Conservation (phyloP, 2,113 vertebrate genomes). For the Junco hyemalis region DNA sequence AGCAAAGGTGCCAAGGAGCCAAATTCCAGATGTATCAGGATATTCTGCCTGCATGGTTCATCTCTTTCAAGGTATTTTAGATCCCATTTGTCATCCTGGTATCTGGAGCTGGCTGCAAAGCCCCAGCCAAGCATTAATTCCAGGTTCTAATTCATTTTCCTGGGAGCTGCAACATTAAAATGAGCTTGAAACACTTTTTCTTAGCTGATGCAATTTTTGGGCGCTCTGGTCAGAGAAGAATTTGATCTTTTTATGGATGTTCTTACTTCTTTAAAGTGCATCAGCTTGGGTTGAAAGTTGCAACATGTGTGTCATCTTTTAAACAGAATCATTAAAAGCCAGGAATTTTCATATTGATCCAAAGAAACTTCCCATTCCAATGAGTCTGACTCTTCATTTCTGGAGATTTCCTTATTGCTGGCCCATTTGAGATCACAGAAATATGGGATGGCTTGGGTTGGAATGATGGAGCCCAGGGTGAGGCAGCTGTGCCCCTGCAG, state of each 20-base stretch:
- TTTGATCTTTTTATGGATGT: background rate
- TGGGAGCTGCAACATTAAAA: background rate
- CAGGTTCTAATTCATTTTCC: background rate
- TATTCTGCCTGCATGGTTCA: background rate
- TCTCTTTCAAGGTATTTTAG: background rate
- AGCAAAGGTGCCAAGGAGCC: background rate
- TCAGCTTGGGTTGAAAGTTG: background rate
- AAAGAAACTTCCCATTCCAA: background rate
- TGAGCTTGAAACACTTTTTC: background rate
- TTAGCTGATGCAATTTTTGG: background rate
- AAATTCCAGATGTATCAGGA: background rate
- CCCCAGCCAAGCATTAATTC: background rate
- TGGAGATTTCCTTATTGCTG: background rate
- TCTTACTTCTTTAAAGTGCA: background rate
- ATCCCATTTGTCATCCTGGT: background rate
- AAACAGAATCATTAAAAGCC: background rate
- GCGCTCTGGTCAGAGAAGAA: background rate
- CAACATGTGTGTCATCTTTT: background rate
- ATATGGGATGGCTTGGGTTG: background rate
- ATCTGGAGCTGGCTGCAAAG: background rate
- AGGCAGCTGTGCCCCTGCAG: background rate
- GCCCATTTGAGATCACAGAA: accelerated
- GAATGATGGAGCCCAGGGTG: background rate
- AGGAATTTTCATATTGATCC: background rate
- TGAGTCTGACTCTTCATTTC: background rate